Percentiles rank a stretch among this genome's conserved stretches.
These are phyloP conservation scores for Cololabis saira DNA, from an alignment of 2,113 vertebrate species.

Conservation along the genomic window DNA sequence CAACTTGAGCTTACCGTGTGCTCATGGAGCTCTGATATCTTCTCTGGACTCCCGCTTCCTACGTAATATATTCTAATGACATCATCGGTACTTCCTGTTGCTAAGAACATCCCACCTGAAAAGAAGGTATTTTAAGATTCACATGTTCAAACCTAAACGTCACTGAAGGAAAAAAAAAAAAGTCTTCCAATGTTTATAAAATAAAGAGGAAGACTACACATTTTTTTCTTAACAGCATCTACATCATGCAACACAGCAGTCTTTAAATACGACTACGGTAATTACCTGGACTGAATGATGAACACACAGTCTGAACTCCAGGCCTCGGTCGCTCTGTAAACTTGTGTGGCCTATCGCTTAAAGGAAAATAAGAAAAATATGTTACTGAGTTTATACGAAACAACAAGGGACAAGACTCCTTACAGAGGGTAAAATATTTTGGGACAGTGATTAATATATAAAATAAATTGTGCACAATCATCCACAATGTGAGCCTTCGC, in stretches of 20 bases:
- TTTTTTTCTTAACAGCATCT: background rate
- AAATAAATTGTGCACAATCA: too few relatives aligned
- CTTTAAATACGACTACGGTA: background rate
- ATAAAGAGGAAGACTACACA: background rate
- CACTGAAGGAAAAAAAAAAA: background rate
- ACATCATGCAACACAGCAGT: background rate
- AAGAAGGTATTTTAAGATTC: slow-evolving; percentile 1
- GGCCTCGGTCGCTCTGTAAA: slow-evolving; percentile 94
- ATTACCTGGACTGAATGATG: slow-evolving; percentile 95
- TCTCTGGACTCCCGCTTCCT: slow-evolving; percentile 92
- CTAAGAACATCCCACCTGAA: slow-evolving; percentile 96
- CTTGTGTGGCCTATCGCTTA: slow-evolving; percentile 90
- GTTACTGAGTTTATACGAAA: slow-evolving; percentile 8
- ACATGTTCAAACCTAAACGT: background rate
- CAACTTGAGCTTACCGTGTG: slow-evolving; percentile 84
- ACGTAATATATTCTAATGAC: slow-evolving; percentile 97
- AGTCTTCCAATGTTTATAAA: background rate
- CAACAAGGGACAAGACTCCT: background rate
- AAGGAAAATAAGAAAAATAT: slow-evolving; percentile 20
- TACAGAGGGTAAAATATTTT: too few relatives aligned
- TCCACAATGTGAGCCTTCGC: too few relatives aligned
- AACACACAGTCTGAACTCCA: slow-evolving; percentile 95
- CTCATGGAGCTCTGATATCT: slow-evolving; percentile 91
- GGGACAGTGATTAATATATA: too few relatives aligned
- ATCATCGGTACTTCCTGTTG: slow-evolving; percentile 96